phyloP scores from a whole-genome alignment of 2,113 vertebrate genomes.

The Chrysemys picta region DNA sequence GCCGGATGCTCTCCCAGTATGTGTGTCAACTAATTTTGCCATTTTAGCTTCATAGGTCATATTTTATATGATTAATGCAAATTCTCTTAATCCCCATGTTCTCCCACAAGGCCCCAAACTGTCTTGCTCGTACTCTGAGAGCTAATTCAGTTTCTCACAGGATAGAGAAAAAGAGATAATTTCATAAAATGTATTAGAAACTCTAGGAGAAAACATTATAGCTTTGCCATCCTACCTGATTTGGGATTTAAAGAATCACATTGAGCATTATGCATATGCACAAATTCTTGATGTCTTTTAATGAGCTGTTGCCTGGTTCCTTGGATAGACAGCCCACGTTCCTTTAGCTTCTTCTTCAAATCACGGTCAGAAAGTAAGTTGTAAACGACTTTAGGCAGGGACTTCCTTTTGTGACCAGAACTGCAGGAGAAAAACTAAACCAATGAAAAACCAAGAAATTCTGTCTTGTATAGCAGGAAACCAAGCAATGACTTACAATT shows the following conservation, averaged over 20 bases:
- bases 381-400: slow-evolving; percentile 91
- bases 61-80: background rate
- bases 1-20: background rate
- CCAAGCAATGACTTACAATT: background rate
- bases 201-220: background rate
- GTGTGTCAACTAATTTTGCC: background rate
- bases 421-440: slow-evolving; percentile 65
- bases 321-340: slow-evolving; percentile 83
- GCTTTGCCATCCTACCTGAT: slow-evolving; percentile 78
- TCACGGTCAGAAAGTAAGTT: slow-evolving; percentile 89
- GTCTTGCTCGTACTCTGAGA: accelerated
- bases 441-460: background rate
- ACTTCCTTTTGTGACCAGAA: slow-evolving; percentile 80
- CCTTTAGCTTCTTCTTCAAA: slow-evolving; percentile 87
- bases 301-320: slow-evolving; percentile 89
- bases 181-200: accelerated
- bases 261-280: slow-evolving; percentile 91
- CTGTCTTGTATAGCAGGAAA: background rate
- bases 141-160: background rate
- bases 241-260: slow-evolving; percentile 92
- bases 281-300: slow-evolving; percentile 89
- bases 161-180: background rate
- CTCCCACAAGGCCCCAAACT: background rate
- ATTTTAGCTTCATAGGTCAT: background rate
- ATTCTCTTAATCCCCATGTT: background rate